These are phyloP conservation scores for Coendou prehensilis DNA, from an alignment of 2,797 vertebrate species.

Conservation along the genomic window DNA sequence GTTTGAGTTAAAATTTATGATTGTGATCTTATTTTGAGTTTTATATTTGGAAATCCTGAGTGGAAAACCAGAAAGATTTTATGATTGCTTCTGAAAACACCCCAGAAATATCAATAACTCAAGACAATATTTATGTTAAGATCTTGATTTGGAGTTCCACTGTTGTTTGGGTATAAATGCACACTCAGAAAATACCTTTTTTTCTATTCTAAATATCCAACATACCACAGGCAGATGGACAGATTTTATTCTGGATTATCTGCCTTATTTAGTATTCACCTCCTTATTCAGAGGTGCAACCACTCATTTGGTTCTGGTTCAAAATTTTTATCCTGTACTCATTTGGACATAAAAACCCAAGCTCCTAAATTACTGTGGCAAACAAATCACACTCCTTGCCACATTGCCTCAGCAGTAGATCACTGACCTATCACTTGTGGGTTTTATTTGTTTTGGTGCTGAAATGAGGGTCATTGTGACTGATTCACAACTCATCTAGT, in stretches of 20 bases:
- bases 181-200: background rate
- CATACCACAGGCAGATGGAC: background rate
- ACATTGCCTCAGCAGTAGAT: background rate
- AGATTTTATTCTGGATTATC: background rate
- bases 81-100: too few species aligned
- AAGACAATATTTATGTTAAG: too few species aligned
- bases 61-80: too few species aligned
- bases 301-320: background rate
- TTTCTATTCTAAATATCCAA: background rate
- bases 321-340: background rate
- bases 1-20: too few species aligned
- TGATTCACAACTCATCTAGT: background rate
- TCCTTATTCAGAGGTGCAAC: background rate
- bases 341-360: background rate
- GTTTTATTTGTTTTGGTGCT: background rate
- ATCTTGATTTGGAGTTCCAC: too few species aligned
- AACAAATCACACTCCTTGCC: background rate
- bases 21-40: too few species aligned
- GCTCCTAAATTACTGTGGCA: background rate
- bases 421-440: background rate
- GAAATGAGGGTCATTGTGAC: background rate
- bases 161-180: background rate
- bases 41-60: too few species aligned
- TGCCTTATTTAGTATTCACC: background rate
- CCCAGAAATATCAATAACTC: background rate